Percentiles rank a stretch among this genome's conserved stretches.
These are phyloP conservation scores for Olivierus martensii DNA, from an alignment of 1,140 invertebrate species.

Conservation along the genomic window DNA sequence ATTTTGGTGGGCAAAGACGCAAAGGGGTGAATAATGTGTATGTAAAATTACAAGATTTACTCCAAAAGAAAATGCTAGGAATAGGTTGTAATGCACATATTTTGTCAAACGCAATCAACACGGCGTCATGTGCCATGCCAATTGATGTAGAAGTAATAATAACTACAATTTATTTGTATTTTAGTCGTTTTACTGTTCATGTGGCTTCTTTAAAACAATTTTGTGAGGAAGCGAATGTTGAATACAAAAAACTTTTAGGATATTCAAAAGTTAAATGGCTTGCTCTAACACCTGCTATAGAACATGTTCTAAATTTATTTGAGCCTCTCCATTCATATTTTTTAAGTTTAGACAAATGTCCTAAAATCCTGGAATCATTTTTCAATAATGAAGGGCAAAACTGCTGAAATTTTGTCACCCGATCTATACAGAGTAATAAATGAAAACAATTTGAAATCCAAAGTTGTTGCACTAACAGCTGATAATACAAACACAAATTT, in stretches of 20 bases:
- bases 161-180: constrained; percentile 2
- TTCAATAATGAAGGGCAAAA: constrained; percentile 2
- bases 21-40: constrained; percentile 5
- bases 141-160: constrained; percentile 4
- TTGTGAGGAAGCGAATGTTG: not conserved
- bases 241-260: not conserved
- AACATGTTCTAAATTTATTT: not conserved
- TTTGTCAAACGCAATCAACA: constrained; percentile 2
- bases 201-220: constrained; percentile 1
- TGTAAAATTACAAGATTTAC: not conserved
- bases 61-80: not conserved
- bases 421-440: no score
- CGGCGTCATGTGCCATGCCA: not conserved
- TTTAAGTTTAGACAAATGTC: constrained; percentile 1
- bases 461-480: constrained; percentile 1
- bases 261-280: not conserved
- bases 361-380: not conserved
- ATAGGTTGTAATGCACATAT: constrained; percentile 1
- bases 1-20: constrained; percentile 3
- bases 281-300: not conserved
- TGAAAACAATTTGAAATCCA: not conserved
- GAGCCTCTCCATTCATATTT: not conserved
- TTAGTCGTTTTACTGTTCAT: not conserved
- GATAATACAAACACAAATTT: constrained; percentile 7
- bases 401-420: no score